Conservation (phyloP, 2,797 vertebrate genomes). For the Naso thynnoides region DNA sequence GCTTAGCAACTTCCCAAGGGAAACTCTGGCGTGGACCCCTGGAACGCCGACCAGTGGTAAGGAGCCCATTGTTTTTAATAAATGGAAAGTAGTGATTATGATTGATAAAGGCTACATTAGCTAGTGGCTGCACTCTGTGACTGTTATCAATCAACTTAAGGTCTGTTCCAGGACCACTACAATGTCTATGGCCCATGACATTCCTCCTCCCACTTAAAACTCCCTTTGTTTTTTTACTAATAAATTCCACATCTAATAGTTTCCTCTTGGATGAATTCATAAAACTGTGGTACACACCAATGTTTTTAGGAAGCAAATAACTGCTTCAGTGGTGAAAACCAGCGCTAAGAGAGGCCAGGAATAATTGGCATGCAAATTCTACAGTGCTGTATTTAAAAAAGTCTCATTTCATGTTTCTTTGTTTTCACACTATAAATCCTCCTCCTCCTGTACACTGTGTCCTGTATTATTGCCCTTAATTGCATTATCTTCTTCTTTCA, state of each 20-base stretch:
- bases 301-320: slow-evolving; percentile 17
- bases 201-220: neutral
- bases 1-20: slow-evolving; percentile 19
- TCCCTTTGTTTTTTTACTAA: neutral
- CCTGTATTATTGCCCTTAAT: slow-evolving; percentile 14
- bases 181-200: slow-evolving; percentile 3
- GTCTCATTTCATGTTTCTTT: slow-evolving; percentile 16
- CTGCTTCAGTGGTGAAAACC: slow-evolving; percentile 17
- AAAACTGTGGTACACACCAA: slow-evolving; percentile 6
- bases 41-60: neutral
- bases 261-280: slow-evolving; percentile 10
- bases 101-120: slow-evolving; percentile 4
- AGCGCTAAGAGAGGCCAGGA: slow-evolving; percentile 12
- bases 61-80: neutral
- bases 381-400: slow-evolving; percentile 20
- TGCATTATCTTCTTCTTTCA: slow-evolving; percentile 5
- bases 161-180: slow-evolving; percentile 2
- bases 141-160: neutral
- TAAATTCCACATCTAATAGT: slow-evolving; percentile 1
- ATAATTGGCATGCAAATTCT: slow-evolving; percentile 24
- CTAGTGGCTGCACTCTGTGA: slow-evolving; percentile 3
- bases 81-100: neutral
- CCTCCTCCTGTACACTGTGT: neutral
- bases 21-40: slow-evolving; percentile 24
- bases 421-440: slow-evolving; percentile 5